A percentile compares a stretch with the other conserved stretches of the same genome.
phyloP scores from a whole-genome alignment of 1,140 invertebrate genomes.

The Bombus sylvicola region DNA sequence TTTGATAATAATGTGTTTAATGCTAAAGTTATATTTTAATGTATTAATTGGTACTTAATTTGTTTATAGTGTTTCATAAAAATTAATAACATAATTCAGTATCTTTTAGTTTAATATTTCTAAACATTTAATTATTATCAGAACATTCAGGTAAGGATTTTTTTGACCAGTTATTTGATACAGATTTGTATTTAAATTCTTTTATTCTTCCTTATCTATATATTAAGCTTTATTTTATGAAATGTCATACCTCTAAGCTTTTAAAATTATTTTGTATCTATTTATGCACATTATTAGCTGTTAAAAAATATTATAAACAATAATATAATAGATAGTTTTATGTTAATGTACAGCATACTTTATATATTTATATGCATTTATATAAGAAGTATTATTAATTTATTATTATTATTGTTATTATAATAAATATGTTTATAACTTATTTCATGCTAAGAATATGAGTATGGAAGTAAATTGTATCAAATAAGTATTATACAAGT shows the following conservation, averaged over 20 bases:
- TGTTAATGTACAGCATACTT: neutral
- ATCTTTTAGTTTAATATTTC: conserved; percentile 12
- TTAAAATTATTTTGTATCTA: neutral
- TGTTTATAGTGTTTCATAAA: neutral
- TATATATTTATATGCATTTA: neutral
- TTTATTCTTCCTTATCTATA: neutral
- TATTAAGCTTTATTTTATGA: neutral
- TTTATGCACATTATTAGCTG: neutral
- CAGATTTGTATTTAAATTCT: neutral
- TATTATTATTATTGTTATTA: neutral
- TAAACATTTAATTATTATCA: conserved; percentile 20
- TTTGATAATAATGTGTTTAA: conserved; percentile 28
- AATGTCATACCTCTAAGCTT: neutral
- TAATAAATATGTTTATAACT: conserved; percentile 1
- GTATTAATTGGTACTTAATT: neutral
- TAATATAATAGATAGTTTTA: neutral
- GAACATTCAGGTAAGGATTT: conserved; percentile 5
- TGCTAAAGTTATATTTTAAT: neutral
- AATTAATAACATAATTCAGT: neutral
- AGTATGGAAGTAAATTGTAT: neutral
- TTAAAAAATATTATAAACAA: neutral
- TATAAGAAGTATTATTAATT: neutral
- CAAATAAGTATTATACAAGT: neutral
- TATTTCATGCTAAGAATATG: neutral
- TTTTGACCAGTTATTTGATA: neutral